Percentiles rank a stretch among this genome's conserved stretches.
phyloP scores from a whole-genome alignment of 2,888 invertebrate genomes.

The Pterostichus niger region DNA sequence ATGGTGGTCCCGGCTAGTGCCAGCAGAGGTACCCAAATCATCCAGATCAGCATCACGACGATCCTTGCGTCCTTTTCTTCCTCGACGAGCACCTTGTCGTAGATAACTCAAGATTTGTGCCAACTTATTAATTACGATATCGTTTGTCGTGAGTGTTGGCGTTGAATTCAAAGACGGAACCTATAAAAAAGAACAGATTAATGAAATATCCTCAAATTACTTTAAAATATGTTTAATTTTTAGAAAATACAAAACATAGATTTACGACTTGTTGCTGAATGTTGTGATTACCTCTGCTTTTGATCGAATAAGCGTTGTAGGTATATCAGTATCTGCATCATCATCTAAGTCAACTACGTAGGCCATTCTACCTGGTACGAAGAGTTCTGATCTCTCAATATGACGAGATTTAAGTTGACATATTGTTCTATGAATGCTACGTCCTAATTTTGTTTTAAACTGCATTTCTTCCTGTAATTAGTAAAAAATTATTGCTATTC shows the following conservation, averaged over 20 bases:
- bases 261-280: neutral
- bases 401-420: slow-evolving; percentile 85
- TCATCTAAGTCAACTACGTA: slow-evolving; percentile 97
- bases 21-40: slow-evolving; percentile 24
- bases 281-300: slow-evolving; percentile 85
- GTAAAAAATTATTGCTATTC: slow-evolving; percentile 69
- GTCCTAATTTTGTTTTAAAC: slow-evolving; percentile 90
- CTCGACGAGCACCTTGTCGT: slow-evolving; percentile 85
- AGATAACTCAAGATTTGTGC: slow-evolving; percentile 98
- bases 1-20: slow-evolving; percentile 67
- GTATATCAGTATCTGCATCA: slow-evolving; percentile 94
- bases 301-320: slow-evolving; percentile 95
- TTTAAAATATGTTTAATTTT: neutral
- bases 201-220: no score
- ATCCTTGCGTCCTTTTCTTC: slow-evolving; percentile 82
- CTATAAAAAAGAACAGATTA: neutral
- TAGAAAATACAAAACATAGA: neutral
- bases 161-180: slow-evolving; percentile 82
- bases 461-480: slow-evolving; percentile 85
- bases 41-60: slow-evolving; percentile 74
- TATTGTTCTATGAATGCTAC: slow-evolving; percentile 86
- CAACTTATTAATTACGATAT: slow-evolving; percentile 96
- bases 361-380: slow-evolving; percentile 98
- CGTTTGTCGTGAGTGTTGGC: slow-evolving; percentile 86
- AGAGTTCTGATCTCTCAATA: slow-evolving; percentile 92